phyloP scores from a whole-genome alignment of 2,888 invertebrate species.

The Papilio gigon region DNA sequence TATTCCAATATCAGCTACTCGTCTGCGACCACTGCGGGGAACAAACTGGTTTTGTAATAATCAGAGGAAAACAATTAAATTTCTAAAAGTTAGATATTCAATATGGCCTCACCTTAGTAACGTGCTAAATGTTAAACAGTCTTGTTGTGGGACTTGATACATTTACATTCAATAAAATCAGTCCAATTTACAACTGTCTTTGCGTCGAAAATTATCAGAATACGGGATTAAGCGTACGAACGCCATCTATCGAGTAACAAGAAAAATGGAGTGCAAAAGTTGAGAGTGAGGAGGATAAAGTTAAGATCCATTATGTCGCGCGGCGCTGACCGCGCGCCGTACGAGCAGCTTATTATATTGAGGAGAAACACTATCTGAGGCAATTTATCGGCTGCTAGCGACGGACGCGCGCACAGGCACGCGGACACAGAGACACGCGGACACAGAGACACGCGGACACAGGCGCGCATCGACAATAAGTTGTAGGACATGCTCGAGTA shows the following conservation, averaged over 20 bases:
- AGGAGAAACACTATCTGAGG: constrained; percentile 68
- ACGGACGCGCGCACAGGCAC: constrained; percentile 52
- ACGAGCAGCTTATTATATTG: constrained; percentile 62
- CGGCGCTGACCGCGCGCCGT: constrained; percentile 46
- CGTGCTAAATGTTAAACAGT: too few species aligned
- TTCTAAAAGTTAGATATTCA: too few species aligned
- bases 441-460: constrained; percentile 53
- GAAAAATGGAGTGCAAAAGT: not conserved
- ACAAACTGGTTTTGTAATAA: too few species aligned
- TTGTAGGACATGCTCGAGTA: constrained; percentile 73
- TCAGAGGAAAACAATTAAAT: too few species aligned
- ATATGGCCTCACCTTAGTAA: too few species aligned
- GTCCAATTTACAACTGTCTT: too few species aligned
- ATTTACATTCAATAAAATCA: too few species aligned
- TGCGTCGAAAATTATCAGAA: too few species aligned
- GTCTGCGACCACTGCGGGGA: too few species aligned
- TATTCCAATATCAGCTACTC: constrained; percentile 20
- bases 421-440: constrained; percentile 57
- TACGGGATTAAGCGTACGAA: not conserved
- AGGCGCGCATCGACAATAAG: constrained; percentile 59
- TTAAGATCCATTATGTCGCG: constrained; percentile 65
- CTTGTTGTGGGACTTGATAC: too few species aligned
- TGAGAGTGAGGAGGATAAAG: constrained; percentile 46
- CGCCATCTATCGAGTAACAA: too few species aligned
- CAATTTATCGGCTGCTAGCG: constrained; percentile 69